These are phyloP conservation scores for Lerema accius DNA, from an alignment of 1,140 invertebrate species.

Conservation along the genomic window DNA sequence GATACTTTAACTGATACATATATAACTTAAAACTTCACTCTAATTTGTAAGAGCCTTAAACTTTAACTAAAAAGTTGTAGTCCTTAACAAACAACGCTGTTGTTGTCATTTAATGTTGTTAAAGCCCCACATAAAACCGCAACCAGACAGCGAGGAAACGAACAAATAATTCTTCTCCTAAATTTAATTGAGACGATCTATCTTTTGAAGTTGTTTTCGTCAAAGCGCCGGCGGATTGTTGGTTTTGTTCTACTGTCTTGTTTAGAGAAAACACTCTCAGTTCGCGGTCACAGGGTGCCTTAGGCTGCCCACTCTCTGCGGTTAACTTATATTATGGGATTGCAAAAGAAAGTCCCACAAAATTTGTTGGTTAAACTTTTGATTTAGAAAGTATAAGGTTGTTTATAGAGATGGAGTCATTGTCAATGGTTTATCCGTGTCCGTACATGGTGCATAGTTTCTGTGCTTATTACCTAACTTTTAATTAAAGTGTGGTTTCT, in stretches of 20 bases:
- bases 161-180: constrained; percentile 28
- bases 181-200: constrained; percentile 33
- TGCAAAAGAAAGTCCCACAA: constrained; percentile 21
- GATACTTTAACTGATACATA: too few relatives aligned
- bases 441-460: too few relatives aligned
- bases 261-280: constrained; percentile 29
- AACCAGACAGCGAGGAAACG: constrained; percentile 1
- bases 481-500: too few relatives aligned
- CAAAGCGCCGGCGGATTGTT: constrained; percentile 24
- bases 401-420: background rate
- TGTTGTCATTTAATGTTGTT: background rate
- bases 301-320: constrained; percentile 23
- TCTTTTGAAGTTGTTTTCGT: constrained; percentile 34
- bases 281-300: constrained; percentile 26
- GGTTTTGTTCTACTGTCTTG: constrained; percentile 24
- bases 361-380: constrained; percentile 23
- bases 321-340: constrained; percentile 26
- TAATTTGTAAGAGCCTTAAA: background rate
- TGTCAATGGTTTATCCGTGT: too few relatives aligned
- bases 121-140: constrained; percentile 6
- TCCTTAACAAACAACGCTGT: background rate
- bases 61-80: background rate
- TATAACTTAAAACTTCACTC: background rate
- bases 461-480: too few relatives aligned
- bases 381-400: background rate